Evolutionary conservation across 2,888 invertebrate species (phyloP).

Genomic region (Myopa tessellatipennis): DNA sequence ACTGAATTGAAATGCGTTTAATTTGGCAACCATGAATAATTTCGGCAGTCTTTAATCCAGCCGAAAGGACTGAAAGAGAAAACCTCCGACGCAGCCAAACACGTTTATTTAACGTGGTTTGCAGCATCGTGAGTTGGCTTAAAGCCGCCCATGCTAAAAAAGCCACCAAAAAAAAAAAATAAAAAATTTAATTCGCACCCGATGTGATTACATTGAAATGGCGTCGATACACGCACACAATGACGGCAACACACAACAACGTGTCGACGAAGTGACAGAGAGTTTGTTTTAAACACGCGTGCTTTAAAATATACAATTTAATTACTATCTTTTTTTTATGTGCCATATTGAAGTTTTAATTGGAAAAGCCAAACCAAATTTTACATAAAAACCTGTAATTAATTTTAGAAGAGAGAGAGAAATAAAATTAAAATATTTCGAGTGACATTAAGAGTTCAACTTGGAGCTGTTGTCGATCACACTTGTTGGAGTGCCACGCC

Average conservation of each 20-base stretch:
- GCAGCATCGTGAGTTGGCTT: not conserved
- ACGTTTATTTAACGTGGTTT: slow-evolving; percentile 1
- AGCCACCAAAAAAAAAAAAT: not conserved
- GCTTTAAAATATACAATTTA: not conserved
- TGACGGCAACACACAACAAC: not conserved
- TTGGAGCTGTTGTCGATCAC: too few relatives aligned
- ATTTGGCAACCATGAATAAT: not conserved
- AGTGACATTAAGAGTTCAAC: too few relatives aligned
- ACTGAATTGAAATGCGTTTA: slow-evolving; percentile 7
- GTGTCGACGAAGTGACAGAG: not conserved
- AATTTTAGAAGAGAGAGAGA: not conserved
- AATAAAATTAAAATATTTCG: not conserved
- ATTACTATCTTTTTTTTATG: not conserved
- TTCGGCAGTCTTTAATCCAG: not conserved
- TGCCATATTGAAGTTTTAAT: not conserved
- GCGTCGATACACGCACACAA: not conserved
- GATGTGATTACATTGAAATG: not conserved
- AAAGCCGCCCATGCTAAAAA: not conserved
- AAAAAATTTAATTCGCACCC: not conserved
- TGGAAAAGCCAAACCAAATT: not conserved
- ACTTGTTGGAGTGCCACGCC: not conserved
- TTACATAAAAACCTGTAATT: not conserved
- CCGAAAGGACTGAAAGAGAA: not conserved
- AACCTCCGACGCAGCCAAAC: not conserved
- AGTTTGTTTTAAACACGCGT: not conserved